phyloP scores from a whole-genome alignment of 2,113 vertebrate genomes.

The Acanthochromis polyacanthus region DNA sequence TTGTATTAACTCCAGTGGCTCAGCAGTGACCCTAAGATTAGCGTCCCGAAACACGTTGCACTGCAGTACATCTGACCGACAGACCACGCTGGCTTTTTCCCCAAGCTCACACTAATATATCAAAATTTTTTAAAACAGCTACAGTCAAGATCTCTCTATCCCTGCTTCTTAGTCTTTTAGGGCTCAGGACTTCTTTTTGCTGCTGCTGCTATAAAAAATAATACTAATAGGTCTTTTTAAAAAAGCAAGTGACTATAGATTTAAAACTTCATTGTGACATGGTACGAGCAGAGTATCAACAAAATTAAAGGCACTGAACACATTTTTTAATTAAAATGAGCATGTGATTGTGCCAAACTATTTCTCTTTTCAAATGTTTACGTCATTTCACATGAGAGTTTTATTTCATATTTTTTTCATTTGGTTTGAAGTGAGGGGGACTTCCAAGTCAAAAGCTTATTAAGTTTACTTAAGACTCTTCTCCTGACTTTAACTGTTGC shows the following conservation, averaged over 20 bases:
- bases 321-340: no score
- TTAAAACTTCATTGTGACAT: neutral
- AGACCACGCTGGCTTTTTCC: neutral
- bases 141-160: no score
- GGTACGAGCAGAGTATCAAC: no score
- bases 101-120: neutral
- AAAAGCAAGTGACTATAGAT: neutral
- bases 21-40: slow-evolving; percentile 42
- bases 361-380: no score
- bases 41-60: slow-evolving; percentile 21
- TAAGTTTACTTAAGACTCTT: no score
- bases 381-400: neutral
- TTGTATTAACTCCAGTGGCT: neutral
- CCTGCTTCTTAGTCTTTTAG: no score
- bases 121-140: neutral
- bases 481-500: no score
- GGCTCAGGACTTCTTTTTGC: no score
- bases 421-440: neutral
- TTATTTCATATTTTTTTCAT: neutral
- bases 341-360: no score
- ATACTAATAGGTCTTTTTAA: no score
- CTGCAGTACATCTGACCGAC: slow-evolving; percentile 20
- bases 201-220: no score
- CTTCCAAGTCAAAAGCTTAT: neutral
- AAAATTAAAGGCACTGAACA: no score